Percentiles rank a stretch among this genome's conserved stretches.
Evolutionary conservation across 1,140 invertebrate genomes (phyloP).

Genomic region (Pectinophora gossypiella): DNA sequence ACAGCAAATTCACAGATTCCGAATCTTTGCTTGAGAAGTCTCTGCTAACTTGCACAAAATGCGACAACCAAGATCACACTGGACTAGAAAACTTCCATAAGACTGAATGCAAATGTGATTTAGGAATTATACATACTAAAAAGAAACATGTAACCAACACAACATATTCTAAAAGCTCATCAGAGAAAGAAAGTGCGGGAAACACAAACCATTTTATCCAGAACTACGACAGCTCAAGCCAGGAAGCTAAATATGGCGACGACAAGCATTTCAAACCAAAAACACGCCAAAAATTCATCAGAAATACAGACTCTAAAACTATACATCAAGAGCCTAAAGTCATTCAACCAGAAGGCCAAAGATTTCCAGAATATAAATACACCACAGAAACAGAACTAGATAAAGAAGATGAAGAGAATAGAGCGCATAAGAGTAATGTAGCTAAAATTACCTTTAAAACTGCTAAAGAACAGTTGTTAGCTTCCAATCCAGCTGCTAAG

Average conservation of each 20-base stretch:
- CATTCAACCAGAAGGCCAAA: no score
- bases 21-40: slow-evolving; percentile 36
- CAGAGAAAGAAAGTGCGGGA: no score
- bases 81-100: slow-evolving; percentile 28
- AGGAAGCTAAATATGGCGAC: slow-evolving; percentile 27
- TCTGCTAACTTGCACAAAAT: slow-evolving; percentile 32
- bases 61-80: slow-evolving; percentile 10
- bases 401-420: slow-evolving; percentile 45
- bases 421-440: slow-evolving; percentile 51
- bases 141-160: no score
- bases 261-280: slow-evolving; percentile 35
- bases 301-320: slow-evolving; percentile 3
- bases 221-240: slow-evolving; percentile 20
- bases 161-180: no score
- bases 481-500: slow-evolving; percentile 54
- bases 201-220: no score
- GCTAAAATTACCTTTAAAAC: slow-evolving; percentile 65
- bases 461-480: slow-evolving; percentile 51
- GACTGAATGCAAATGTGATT: slow-evolving; percentile 39
- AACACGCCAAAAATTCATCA: not conserved
- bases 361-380: slow-evolving; percentile 4
- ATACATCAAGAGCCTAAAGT: not conserved
- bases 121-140: slow-evolving; percentile 7
- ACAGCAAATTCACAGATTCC: slow-evolving; percentile 38
- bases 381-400: slow-evolving; percentile 16